Percentiles rank a stretch among this genome's conserved stretches.
Evolutionary conservation across 2,797 vertebrate genomes (phyloP).

Genomic region (Eremophila alpestris): DNA sequence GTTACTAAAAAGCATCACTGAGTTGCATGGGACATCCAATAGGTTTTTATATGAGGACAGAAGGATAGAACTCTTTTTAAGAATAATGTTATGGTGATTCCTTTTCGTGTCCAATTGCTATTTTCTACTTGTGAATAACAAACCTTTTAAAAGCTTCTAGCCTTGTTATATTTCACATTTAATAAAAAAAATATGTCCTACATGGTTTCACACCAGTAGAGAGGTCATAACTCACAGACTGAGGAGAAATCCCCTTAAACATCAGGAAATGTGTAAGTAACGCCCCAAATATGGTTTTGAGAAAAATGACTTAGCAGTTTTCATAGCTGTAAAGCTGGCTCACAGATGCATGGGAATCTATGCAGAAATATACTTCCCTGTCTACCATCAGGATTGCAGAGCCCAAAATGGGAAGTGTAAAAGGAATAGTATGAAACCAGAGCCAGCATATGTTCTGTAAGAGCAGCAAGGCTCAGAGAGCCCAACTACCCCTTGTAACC

Average conservation of each 20-base stretch:
- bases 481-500: background rate
- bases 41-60: background rate
- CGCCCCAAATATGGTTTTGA: background rate
- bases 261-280: constrained; percentile 37
- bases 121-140: background rate
- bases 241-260: constrained; percentile 20
- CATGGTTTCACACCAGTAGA: background rate
- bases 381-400: constrained; percentile 25
- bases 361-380: background rate
- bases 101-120: constrained; percentile 1
- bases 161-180: background rate
- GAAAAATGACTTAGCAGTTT: constrained; percentile 60
- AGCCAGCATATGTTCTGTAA: background rate
- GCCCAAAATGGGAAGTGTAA: background rate
- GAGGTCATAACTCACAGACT: background rate
- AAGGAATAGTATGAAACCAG: background rate
- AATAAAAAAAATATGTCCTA: background rate
- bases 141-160: background rate
- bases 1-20: background rate
- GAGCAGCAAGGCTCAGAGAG: background rate
- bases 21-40: background rate
- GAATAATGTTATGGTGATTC: background rate
- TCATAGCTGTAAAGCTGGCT: constrained; percentile 51
- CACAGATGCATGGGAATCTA: background rate
- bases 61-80: background rate